Conservation (phyloP, 2,888 invertebrate species). For the Chesias legatella region DNA sequence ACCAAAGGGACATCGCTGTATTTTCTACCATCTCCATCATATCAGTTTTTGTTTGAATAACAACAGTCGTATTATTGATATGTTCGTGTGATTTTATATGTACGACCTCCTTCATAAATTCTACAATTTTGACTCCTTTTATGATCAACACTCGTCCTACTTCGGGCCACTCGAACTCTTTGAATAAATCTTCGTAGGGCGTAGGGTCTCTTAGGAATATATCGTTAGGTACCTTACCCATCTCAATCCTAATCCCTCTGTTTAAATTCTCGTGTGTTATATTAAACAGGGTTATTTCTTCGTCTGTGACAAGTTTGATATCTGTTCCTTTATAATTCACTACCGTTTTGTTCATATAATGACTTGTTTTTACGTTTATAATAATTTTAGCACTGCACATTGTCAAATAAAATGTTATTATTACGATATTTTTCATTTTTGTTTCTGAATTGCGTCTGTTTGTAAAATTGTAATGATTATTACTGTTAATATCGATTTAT, state of each 20-base stretch:
- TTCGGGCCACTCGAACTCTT: constrained; percentile 52
- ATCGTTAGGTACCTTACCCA: constrained; percentile 51
- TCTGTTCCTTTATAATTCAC: constrained; percentile 40
- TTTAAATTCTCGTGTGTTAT: constrained; percentile 51
- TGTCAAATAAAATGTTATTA: constrained; percentile 5
- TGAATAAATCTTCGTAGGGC: constrained; percentile 45
- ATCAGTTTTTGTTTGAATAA: constrained; percentile 32
- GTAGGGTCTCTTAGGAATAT: constrained; percentile 60
- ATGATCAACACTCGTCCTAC: constrained; percentile 42
- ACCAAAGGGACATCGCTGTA: constrained; percentile 45
- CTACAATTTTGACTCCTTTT: constrained; percentile 39
- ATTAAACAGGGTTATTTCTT: constrained; percentile 51
- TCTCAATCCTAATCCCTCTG: constrained; percentile 43
- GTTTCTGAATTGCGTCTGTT: constrained; percentile 10
- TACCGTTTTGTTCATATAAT: constrained; percentile 32
- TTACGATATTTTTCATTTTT: constrained; percentile 10
- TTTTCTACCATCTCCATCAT: constrained; percentile 41
- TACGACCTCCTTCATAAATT: constrained; percentile 42
- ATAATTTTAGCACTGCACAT: constrained; percentile 38
- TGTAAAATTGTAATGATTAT: background rate
- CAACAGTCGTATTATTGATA: constrained; percentile 47
- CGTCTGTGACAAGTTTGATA: constrained; percentile 44
- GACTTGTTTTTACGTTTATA: constrained; percentile 41
- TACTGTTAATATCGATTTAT: too few relatives aligned
- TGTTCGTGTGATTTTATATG: constrained; percentile 39